These are phyloP conservation scores for Drosophila persimilis DNA, from an alignment of 1,140 invertebrate genomes.

Conservation along the genomic window DNA sequence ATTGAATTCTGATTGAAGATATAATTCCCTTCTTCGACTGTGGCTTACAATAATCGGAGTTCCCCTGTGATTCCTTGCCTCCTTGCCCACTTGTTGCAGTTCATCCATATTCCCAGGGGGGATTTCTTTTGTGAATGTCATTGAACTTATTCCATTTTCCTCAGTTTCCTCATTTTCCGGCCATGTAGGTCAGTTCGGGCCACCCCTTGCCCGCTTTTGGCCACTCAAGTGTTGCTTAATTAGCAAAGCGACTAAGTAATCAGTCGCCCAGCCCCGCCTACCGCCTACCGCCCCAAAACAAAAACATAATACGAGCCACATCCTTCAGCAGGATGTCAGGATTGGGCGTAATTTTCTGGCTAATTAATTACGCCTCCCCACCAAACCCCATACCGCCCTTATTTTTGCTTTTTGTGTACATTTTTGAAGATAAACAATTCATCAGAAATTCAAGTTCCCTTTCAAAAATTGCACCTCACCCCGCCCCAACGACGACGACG, in stretches of 20 bases:
- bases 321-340: conserved; percentile 13
- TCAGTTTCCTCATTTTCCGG: conserved; percentile 14
- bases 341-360: conserved; percentile 48
- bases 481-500: background rate
- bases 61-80: too few species aligned
- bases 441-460: conserved; percentile 70
- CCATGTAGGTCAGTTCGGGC: conserved; percentile 30
- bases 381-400: background rate
- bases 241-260: conserved; percentile 68
- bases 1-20: too few species aligned
- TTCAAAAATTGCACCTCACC: background rate
- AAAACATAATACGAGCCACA: conserved; percentile 47
- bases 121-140: too few species aligned
- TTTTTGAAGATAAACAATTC: conserved; percentile 79
- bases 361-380: conserved; percentile 70
- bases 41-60: too few species aligned
- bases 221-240: conserved; percentile 62
- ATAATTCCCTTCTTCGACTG: too few species aligned
- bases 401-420: conserved; percentile 57
- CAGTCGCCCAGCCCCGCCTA: conserved; percentile 20
- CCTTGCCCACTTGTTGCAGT: too few species aligned
- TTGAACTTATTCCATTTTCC: conserved; percentile 21
- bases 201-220: background rate
- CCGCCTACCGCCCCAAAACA: conserved; percentile 6
- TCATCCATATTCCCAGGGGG: too few species aligned